A percentile compares a stretch with the other conserved stretches of the same genome.
These are phyloP conservation scores for Dryomyza anilis DNA, from an alignment of 2,888 invertebrate genomes.

Conservation along the genomic window DNA sequence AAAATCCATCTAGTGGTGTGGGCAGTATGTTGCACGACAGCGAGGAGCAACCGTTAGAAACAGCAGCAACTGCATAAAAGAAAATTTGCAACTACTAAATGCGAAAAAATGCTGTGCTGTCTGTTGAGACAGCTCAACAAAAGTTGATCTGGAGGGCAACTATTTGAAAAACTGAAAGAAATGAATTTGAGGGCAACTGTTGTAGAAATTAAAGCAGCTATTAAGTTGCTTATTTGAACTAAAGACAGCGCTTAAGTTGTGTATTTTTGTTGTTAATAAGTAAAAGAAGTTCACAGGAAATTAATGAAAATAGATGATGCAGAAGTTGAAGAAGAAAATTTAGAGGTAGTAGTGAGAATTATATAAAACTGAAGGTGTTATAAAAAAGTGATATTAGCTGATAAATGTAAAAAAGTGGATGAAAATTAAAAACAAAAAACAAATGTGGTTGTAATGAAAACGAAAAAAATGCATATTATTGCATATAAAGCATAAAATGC, in stretches of 20 bases:
- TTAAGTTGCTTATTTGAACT: background rate
- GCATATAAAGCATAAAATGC: background rate
- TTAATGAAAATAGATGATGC: too few species aligned
- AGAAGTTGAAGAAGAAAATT: too few species aligned
- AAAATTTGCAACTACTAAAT: slow-evolving; percentile 13
- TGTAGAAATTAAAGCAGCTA: background rate
- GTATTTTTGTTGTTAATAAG: background rate
- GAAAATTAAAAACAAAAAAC: too few species aligned
- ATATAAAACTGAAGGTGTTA: too few species aligned
- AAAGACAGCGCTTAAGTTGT: background rate
- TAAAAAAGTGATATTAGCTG: slow-evolving; percentile 17
- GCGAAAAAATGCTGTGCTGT: background rate
- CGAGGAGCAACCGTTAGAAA: too few species aligned
- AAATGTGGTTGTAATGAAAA: too few species aligned
- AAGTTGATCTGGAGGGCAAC: background rate
- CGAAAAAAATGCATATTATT: background rate
- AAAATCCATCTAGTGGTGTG: slow-evolving; percentile 32
- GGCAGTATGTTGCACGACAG: too few species aligned
- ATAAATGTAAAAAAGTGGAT: background rate
- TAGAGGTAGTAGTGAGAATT: too few species aligned
- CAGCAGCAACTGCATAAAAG: slow-evolving; percentile 1
- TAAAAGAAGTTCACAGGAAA: too few species aligned
- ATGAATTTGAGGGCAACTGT: background rate
- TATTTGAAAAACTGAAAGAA: background rate
- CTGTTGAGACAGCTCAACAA: background rate